Base-by-base conservation (phyloP, 2,888 invertebrate species). In the Caenorhabditis wallacei region DNA sequence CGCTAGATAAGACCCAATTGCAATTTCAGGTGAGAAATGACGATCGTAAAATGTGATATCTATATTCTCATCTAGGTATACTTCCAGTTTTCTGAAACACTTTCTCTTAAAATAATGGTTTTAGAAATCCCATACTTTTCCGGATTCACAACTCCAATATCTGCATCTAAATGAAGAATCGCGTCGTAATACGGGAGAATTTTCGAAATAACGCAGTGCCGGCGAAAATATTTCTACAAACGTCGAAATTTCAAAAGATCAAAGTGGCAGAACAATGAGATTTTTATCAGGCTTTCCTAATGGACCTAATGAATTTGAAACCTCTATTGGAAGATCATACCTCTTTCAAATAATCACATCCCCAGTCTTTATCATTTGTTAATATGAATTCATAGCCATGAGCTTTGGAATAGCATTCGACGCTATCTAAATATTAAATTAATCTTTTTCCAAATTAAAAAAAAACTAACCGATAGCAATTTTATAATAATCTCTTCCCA, bases 111-210 rank as follows among this genome's bases (percentile, higher is more conserved):
- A n/a, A n/a, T n/a, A n/a, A n/a, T n/a, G n/a, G n/a, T n/a, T n/a
- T n/a, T n/a, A n/a, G n/a, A n/a, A n/a, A 30, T 30, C 8, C 3
- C 30, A 40, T 2, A 40, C 40, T 13, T 40, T 40, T 40, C 11
- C 11, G 86, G 86, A 64, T 84, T 81, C 16, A 86, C 86, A 1
- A 86, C 84, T 26, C 84, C 86, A 37, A 86, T 86, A 56, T 86
- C 86, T 2, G 72, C 82, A 30, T 86, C 84, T 2, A 86, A 11
- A 48, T 83, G 84, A n/a, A 86, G 51, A 16, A 83, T 24, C 53
- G 72, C 84, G 8, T 80, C 76, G 53, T 76, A 84, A 0, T 75
- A 57, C 0, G 66, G 70, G 3, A 86, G 64, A 22, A 83, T 66
- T 7, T 71, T 35, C 0, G 70, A 51, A 3, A 76, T 64, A 11